These are phyloP conservation scores for Panagrolaimus sp. DNA, from an alignment of 1,140 invertebrate genomes.

Conservation along the genomic window DNA sequence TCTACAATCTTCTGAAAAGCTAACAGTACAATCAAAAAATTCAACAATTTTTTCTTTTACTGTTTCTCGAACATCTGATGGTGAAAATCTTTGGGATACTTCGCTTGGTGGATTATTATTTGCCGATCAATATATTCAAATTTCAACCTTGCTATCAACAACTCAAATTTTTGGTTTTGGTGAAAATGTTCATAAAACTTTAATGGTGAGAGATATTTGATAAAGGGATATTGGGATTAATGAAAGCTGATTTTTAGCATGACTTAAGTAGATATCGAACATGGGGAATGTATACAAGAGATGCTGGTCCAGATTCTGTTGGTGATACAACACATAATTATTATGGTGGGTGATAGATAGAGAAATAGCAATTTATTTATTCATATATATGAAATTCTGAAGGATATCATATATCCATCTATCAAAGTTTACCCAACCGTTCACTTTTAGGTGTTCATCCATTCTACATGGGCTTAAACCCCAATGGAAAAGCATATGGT, in stretches of 20 bases:
- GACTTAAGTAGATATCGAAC: slow-evolving; percentile 56
- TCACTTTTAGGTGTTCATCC: slow-evolving; percentile 62
- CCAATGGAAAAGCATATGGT: slow-evolving; percentile 61
- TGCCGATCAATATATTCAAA: slow-evolving; percentile 59
- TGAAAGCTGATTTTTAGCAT: slow-evolving; percentile 25
- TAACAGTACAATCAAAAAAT: slow-evolving; percentile 21
- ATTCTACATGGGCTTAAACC: slow-evolving; percentile 63
- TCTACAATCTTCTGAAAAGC: slow-evolving; percentile 20
- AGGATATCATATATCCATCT: too few species aligned
- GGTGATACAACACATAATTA: slow-evolving; percentile 41
- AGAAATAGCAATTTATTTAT: too few species aligned
- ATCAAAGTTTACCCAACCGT: too few species aligned
- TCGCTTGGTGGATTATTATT: slow-evolving; percentile 51
- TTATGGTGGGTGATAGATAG: slow-evolving; percentile 45
- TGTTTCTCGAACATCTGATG: slow-evolving; percentile 33
- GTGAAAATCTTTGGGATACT: slow-evolving; percentile 37
- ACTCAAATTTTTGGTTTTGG: slow-evolving; percentile 68
- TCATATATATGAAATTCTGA: too few species aligned
- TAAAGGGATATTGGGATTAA: too few species aligned
- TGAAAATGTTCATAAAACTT: slow-evolving; percentile 64
- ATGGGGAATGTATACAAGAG: slow-evolving; percentile 60
- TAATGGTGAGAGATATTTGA: slow-evolving; percentile 22
- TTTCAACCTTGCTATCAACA: slow-evolving; percentile 43
- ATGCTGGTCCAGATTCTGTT: slow-evolving; percentile 59
- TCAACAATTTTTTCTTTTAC: slow-evolving; percentile 36